Base-by-base conservation (phyloP, 2,888 invertebrate species). In the Kuschelorhynchus macadamiae region DNA sequence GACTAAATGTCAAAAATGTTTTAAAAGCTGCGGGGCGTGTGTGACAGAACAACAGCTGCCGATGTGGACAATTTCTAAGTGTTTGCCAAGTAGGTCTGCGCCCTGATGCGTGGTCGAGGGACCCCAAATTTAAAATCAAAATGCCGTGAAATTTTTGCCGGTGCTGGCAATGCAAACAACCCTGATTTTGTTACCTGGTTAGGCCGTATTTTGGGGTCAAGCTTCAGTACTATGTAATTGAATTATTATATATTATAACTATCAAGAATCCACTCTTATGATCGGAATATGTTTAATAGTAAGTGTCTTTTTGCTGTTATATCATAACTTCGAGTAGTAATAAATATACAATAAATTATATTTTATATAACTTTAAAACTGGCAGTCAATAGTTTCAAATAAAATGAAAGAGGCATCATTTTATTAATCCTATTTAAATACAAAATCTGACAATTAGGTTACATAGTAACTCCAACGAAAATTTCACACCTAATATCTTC, bases 101-200 rank as follows among this genome's bases (percentile, higher is more conserved):
- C 68, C 66, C 59, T 68, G 70, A 71, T 63, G 70, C 72, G 63
- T 71, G 71, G 42, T 25, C 18, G 30, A 39, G 59, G 68, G 74
- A 74, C 74, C 75, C 73, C 72, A 77, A 77, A 77, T 68, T 78
- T 76, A 76, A 76, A 77, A 71, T 74, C 76, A 76, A 77, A 75
- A 76, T 75, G 75, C 76, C 78, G 77, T 78, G 76, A 78, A 78
- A 78, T 75, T 76, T 78, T 74, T 72, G 73, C 77, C 72, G 72
- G 71, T 70, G 61, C 57, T 61, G 69, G 60, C 65, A 73, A 63
- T 68, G 73, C 70, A 73, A 73, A 75, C 73, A 75, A 70, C 68
- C 63, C 47, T 46, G 67, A 66, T 46, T 60, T 61, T 61, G 41
- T 60, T 70, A 61, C 64, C 60, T 65, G 65, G 66, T 39, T 59